A percentile compares a stretch with the other conserved stretches of the same genome.
These are phyloP conservation scores for Chrysina gloriosa DNA, from an alignment of 2,888 invertebrate species.

Conservation along the genomic window DNA sequence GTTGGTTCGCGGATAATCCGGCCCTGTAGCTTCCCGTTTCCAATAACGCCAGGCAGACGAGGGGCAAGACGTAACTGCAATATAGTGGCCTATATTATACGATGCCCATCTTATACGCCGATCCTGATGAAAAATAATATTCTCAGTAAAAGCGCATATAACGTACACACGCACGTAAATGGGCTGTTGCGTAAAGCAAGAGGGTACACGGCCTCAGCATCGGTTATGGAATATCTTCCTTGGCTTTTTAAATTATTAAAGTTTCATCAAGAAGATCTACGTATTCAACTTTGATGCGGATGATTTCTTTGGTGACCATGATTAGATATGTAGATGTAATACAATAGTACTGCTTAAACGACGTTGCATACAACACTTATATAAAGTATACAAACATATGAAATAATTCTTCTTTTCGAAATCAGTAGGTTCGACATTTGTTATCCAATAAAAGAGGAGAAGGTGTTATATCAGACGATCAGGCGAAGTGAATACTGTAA, in stretches of 20 bases:
- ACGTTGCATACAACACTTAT: no score
- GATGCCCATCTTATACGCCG: slow-evolving; percentile 55
- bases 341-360: no score
- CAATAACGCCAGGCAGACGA: slow-evolving; percentile 54
- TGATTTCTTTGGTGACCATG: no score
- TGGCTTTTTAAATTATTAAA: slow-evolving; percentile 40
- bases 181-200: neutral
- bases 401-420: no score
- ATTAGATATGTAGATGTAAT: no score
- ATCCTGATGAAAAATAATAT: slow-evolving; percentile 61
- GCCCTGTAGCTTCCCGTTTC: slow-evolving; percentile 55
- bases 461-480: no score
- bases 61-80: slow-evolving; percentile 56
- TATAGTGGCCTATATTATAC: slow-evolving; percentile 61
- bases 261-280: slow-evolving; percentile 33
- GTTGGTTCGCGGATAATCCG: slow-evolving; percentile 3
- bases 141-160: slow-evolving; percentile 47
- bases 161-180: slow-evolving; percentile 18
- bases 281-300: no score
- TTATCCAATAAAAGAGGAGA: no score
- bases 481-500: no score
- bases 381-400: no score
- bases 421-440: no score
- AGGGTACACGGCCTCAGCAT: slow-evolving; percentile 1
- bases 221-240: slow-evolving; percentile 42